Evolutionary conservation across 1,140 invertebrate genomes (phyloP).

Genomic region (Drosophila takahashii): DNA sequence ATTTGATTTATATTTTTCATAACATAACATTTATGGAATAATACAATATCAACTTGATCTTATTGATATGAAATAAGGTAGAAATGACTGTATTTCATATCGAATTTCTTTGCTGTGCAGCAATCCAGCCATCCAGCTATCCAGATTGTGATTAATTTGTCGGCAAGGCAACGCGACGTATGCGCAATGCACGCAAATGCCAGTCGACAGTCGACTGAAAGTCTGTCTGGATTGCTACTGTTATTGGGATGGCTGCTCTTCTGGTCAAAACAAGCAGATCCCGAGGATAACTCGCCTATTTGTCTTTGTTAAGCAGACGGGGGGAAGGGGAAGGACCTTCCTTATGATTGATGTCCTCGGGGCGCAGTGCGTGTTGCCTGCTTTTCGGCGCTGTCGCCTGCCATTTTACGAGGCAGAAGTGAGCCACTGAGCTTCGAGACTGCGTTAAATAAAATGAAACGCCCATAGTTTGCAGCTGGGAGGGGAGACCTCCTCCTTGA

Average conservation of each 20-base stretch:
- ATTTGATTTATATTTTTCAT: no score
- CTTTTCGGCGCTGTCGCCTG: constrained; percentile 58
- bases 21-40: no score
- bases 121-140: not conserved
- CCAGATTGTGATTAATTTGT: constrained; percentile 72
- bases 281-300: constrained; percentile 58
- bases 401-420: constrained; percentile 60
- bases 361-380: constrained; percentile 48
- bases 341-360: constrained; percentile 69
- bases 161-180: constrained; percentile 63
- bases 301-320: constrained; percentile 67
- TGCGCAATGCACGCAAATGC: constrained; percentile 62
- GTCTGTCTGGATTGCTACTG: constrained; percentile 10
- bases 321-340: constrained; percentile 8
- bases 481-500: not conserved
- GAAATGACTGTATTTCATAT: no score
- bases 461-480: constrained; percentile 51
- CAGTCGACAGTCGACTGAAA: constrained; percentile 16
- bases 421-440: constrained; percentile 58
- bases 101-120: no score
- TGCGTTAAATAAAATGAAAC: constrained; percentile 59
- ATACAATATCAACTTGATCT: no score
- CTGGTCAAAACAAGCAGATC: constrained; percentile 51
- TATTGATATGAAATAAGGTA: no score
- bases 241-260: constrained; percentile 13